Percentiles rank a stretch among this genome's conserved stretches.
Conservation (phyloP, 2,113 vertebrate genomes). For the Rhynchomys soricoides region DNA sequence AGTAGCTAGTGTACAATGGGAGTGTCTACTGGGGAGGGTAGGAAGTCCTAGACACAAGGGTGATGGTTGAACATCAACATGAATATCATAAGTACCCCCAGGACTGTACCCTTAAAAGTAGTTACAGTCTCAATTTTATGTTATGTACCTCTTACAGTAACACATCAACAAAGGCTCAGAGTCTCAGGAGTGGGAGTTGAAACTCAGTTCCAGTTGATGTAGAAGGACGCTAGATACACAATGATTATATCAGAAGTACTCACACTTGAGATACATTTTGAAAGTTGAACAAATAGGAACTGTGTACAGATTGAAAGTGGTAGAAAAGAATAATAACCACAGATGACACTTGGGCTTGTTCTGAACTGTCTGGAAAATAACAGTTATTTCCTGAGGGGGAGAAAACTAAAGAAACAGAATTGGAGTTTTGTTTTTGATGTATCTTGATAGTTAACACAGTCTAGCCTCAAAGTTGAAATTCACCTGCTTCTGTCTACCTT, state of each 20-base stretch:
- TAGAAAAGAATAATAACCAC: not conserved
- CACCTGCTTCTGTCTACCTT: not conserved
- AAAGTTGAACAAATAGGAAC: not conserved
- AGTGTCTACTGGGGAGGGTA: not conserved
- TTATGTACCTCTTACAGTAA: not conserved
- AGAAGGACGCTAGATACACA: not conserved
- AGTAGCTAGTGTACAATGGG: not conserved
- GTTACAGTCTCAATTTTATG: not conserved
- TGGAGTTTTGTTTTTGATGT: not conserved
- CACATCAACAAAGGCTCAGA: not conserved
- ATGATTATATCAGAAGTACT: not conserved
- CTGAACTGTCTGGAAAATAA: not conserved
- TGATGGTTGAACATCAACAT: not conserved
- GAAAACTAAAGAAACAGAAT: not conserved
- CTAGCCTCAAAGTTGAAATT: not conserved
- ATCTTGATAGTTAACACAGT: not conserved
- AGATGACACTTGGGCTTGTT: not conserved
- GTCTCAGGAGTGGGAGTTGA: fast-evolving
- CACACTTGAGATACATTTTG: not conserved
- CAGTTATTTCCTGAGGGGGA: not conserved
- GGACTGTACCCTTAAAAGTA: not conserved
- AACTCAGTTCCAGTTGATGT: not conserved
- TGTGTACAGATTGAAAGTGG: not conserved
- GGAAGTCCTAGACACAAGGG: not conserved
- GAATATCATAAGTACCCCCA: not conserved